Percentiles rank a stretch among this genome's conserved stretches.
These are phyloP conservation scores for Leucozona laternaria DNA, from an alignment of 2,888 invertebrate genomes.

Conservation along the genomic window DNA sequence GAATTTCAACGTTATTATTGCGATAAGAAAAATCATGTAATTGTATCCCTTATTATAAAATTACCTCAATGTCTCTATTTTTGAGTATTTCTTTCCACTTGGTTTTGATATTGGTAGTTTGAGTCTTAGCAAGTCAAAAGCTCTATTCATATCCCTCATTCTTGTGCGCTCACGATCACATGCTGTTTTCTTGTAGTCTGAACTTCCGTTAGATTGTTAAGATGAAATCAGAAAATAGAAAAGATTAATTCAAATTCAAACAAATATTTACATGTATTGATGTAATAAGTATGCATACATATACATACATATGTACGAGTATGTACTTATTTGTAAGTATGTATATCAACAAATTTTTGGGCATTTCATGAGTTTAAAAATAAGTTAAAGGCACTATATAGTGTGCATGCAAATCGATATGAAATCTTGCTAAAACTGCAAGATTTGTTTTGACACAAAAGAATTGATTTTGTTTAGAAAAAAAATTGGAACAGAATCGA, in stretches of 20 bases:
- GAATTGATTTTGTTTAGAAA: too few relatives aligned
- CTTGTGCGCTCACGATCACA: conserved; percentile 92
- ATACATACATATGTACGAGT: too few relatives aligned
- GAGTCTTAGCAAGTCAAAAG: conserved; percentile 90
- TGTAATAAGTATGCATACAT: too few relatives aligned
- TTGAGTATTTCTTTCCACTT: conserved; percentile 93
- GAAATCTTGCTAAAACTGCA: too few relatives aligned
- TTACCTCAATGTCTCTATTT: conserved; percentile 92
- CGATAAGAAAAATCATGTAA: background rate
- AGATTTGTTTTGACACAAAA: too few relatives aligned
- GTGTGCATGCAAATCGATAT: too few relatives aligned
- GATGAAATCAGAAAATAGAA: background rate
- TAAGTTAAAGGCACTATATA: too few relatives aligned
- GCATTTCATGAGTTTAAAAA: too few relatives aligned
- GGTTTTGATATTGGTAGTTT: conserved; percentile 91
- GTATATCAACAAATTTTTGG: too few relatives aligned
- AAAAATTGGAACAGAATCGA: too few relatives aligned
- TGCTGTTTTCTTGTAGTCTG: conserved; percentile 93
- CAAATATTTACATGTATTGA: too few relatives aligned
- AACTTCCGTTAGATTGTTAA: conserved; percentile 17
- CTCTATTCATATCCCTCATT: conserved; percentile 94
- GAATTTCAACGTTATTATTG: conserved; percentile 6
- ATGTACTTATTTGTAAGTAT: too few relatives aligned
- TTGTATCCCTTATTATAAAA: background rate
- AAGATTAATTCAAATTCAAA: background rate